A percentile compares a stretch with the other conserved stretches of the same genome.
These are phyloP conservation scores for Exephanes ischioxanthus DNA, from an alignment of 2,888 invertebrate genomes.

Conservation along the genomic window DNA sequence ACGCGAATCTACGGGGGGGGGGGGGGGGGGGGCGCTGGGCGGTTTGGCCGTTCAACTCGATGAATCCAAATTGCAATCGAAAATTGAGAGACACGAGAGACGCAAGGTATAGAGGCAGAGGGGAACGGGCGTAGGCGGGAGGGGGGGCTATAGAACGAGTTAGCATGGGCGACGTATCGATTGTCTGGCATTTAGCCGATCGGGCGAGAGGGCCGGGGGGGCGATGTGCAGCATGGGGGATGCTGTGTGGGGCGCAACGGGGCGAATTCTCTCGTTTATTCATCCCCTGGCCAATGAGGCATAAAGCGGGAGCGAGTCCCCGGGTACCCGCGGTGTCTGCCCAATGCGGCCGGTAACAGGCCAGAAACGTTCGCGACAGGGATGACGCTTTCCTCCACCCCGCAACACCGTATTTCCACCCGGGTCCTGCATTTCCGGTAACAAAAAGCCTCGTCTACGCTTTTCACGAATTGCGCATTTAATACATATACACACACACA, in stretches of 20 bases:
- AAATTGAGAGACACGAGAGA: constrained; percentile 82
- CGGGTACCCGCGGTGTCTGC: constrained; percentile 34
- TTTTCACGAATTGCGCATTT: constrained; percentile 35
- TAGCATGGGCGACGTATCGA: constrained; percentile 78
- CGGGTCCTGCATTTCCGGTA: constrained; percentile 50
- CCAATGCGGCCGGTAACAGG: constrained; percentile 47
- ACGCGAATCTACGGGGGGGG: neutral
- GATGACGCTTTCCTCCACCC: constrained; percentile 48
- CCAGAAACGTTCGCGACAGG: constrained; percentile 13
- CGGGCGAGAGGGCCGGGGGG: constrained; percentile 58
- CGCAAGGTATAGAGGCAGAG: constrained; percentile 71
- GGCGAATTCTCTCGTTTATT: constrained; percentile 56
- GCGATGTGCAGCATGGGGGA: constrained; percentile 5
- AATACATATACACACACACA: constrained; percentile 6
- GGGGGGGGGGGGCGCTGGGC: neutral
- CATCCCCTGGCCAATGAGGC: constrained; percentile 63
- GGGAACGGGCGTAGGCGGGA: neutral
- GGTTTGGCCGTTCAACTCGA: neutral
- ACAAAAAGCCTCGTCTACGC: constrained; percentile 54
- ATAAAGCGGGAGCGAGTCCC: constrained; percentile 53
- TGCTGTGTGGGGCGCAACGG: constrained; percentile 34
- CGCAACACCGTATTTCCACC: constrained; percentile 1
- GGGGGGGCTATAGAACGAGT: constrained; percentile 33
- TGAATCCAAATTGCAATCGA: constrained; percentile 62
- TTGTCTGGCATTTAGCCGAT: constrained; percentile 81